A percentile compares a stretch with the other conserved stretches of the same genome.
Conservation (phyloP, 1,140 invertebrate species). For the Phymorhynchus buccinoides region DNA sequence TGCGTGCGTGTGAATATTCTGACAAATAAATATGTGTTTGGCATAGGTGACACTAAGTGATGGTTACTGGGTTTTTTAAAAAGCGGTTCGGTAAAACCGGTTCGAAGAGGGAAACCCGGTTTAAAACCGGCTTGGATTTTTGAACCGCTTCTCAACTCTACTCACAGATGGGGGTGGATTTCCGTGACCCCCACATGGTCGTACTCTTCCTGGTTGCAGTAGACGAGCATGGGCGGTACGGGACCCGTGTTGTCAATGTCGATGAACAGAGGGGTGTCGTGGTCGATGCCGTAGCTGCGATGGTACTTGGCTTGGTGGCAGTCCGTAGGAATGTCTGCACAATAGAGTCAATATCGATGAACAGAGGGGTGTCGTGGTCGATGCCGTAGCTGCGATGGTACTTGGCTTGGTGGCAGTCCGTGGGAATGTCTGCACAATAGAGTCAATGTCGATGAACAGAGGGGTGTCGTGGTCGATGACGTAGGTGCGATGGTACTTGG, state of each 20-base stretch:
- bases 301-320: conserved; percentile 1
- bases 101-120: too few relatives aligned
- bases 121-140: too few relatives aligned
- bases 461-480: too few relatives aligned
- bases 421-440: background rate
- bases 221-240: background rate
- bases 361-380: too few relatives aligned
- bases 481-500: background rate
- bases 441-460: too few relatives aligned
- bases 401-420: background rate
- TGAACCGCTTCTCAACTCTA: background rate
- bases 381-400: too few relatives aligned
- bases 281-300: background rate
- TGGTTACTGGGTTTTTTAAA: background rate
- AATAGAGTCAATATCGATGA: too few relatives aligned
- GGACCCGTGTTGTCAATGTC: conserved; percentile 14
- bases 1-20: background rate
- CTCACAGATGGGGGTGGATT: background rate
- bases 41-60: background rate
- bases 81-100: too few relatives aligned
- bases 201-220: conserved; percentile 25
- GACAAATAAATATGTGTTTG: background rate
- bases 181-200: conserved; percentile 13
- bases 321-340: conserved; percentile 14
- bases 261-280: conserved; percentile 12